Percentiles rank a stretch among this genome's conserved stretches.
Evolutionary conservation across 2,888 invertebrate species (phyloP).

Genomic region (Choristoneura rosaceana): DNA sequence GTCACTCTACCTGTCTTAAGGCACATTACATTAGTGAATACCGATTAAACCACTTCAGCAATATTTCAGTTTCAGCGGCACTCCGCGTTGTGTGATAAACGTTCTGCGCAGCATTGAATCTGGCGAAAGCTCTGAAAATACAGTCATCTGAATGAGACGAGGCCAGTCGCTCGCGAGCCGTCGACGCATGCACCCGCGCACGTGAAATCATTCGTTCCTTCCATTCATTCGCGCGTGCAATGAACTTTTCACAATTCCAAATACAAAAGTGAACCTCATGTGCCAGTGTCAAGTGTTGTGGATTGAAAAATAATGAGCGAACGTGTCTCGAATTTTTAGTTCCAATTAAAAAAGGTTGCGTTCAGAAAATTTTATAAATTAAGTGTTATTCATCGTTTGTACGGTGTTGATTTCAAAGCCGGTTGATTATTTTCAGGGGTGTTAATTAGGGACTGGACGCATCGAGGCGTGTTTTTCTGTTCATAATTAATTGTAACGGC

Average conservation of each 20-base stretch:
- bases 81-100: constrained; percentile 38
- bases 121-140: constrained; percentile 54
- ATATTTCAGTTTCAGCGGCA: constrained; percentile 39
- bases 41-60: constrained; percentile 32
- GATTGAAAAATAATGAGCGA: background rate
- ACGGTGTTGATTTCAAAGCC: constrained; percentile 33
- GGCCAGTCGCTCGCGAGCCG: constrained; percentile 61
- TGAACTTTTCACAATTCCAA: constrained; percentile 36
- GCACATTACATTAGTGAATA: constrained; percentile 21
- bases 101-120: constrained; percentile 61
- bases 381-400: constrained; percentile 21
- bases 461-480: constrained; percentile 20
- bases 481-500: constrained; percentile 19
- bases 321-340: constrained; percentile 18
- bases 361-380: constrained; percentile 10
- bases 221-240: constrained; percentile 45
- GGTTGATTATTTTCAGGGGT: constrained; percentile 28
- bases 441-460: constrained; percentile 35
- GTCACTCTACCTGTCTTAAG: background rate
- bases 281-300: constrained; percentile 33
- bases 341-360: constrained; percentile 7
- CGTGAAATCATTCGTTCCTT: constrained; percentile 23
- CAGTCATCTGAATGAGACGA: constrained; percentile 47
- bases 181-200: constrained; percentile 45
- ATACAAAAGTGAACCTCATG: constrained; percentile 25